These are phyloP conservation scores for Phylloscopus trochiloides DNA, from an alignment of 2,113 vertebrate genomes.

Conservation along the genomic window DNA sequence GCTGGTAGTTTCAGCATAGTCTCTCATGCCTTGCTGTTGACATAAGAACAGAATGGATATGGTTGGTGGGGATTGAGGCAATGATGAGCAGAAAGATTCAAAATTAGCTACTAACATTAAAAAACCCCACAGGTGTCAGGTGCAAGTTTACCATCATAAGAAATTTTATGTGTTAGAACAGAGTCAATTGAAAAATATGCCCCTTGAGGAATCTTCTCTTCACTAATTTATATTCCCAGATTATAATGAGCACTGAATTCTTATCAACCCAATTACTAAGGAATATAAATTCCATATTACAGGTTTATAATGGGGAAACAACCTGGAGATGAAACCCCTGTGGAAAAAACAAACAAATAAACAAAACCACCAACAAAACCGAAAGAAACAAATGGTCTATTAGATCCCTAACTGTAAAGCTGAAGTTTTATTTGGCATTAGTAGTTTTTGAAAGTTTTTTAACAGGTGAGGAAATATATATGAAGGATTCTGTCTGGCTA, in stretches of 20 bases:
- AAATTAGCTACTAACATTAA: slow-evolving; percentile 18
- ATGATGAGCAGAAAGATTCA: background rate
- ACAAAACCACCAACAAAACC: background rate
- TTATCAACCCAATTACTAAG: slow-evolving; percentile 41
- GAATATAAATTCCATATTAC: background rate
- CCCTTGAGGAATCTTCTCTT: background rate
- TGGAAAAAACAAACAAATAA: background rate
- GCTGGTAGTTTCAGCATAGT: slow-evolving; percentile 25
- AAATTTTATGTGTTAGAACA: background rate
- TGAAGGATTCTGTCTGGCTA: background rate
- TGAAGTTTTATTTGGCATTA: background rate
- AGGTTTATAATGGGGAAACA: slow-evolving; percentile 44
- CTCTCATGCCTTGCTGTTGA: background rate
- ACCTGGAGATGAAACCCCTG: slow-evolving; percentile 1
- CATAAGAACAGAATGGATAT: background rate
- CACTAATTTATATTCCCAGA: background rate
- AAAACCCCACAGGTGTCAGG: background rate
- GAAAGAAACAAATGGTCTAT: background rate
- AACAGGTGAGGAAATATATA: background rate
- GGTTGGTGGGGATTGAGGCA: background rate
- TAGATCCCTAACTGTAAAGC: background rate
- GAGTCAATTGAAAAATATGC: slow-evolving; percentile 29
- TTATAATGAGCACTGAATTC: slow-evolving; percentile 39
- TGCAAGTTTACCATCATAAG: background rate
- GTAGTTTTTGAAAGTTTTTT: slow-evolving; percentile 1